These are phyloP conservation scores for Bursaphelenchus mucronatus DNA, from an alignment of 1,140 invertebrate species.

Conservation along the genomic window DNA sequence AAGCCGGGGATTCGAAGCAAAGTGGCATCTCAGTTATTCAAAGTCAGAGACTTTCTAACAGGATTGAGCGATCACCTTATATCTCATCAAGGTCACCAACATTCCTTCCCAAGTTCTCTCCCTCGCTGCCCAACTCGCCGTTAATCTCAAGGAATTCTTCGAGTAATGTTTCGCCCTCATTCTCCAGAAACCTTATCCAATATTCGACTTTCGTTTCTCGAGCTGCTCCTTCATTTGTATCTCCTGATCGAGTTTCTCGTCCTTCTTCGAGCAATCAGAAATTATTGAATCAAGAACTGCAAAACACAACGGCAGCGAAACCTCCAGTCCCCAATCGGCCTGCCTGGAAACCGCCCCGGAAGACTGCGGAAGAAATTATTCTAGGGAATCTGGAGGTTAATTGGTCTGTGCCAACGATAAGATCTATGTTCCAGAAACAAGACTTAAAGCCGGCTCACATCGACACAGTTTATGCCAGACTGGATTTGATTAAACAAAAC, in stretches of 20 bases:
- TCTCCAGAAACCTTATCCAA: constrained; percentile 1
- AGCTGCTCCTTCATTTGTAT: background rate
- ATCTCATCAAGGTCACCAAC: background rate
- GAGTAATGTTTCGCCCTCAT: constrained; percentile 2
- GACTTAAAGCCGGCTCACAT: constrained; percentile 16
- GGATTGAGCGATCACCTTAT: constrained; percentile 5
- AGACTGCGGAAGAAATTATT: constrained; percentile 19
- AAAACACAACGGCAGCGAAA: background rate
- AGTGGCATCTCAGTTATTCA: background rate
- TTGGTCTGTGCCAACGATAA: constrained; percentile 18
- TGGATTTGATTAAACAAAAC: constrained; percentile 10
- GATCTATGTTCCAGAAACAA: constrained; percentile 18
- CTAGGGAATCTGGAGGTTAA: background rate
- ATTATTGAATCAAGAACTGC: background rate
- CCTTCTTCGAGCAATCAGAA: background rate
- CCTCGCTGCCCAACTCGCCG: background rate
- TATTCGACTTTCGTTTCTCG: background rate
- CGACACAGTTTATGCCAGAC: constrained; percentile 24
- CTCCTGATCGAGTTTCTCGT: background rate
- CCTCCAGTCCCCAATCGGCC: background rate
- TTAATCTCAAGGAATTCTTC: background rate
- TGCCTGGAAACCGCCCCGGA: constrained; percentile 6
- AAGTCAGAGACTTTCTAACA: too few species aligned
- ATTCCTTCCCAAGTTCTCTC: background rate
- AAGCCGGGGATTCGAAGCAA: background rate